phyloP scores from a whole-genome alignment of 2,797 vertebrate genomes.

The Eupleurogrammus muticus region DNA sequence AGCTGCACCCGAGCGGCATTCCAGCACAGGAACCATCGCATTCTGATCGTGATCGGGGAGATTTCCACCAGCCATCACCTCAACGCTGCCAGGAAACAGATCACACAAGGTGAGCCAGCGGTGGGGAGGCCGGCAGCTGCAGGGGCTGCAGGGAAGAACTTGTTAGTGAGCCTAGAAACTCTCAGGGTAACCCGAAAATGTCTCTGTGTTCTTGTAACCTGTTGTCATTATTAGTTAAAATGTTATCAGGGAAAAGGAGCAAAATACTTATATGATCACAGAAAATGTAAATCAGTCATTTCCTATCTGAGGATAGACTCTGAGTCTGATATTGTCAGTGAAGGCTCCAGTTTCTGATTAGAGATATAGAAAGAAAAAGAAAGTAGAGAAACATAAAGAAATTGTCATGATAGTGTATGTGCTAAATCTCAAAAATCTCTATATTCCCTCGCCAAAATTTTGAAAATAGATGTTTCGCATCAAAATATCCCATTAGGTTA shows the following conservation, averaged over 20 bases:
- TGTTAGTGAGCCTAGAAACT: neutral
- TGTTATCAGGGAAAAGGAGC: neutral
- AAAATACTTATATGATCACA: neutral
- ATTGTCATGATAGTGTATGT: neutral
- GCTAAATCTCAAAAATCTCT: neutral
- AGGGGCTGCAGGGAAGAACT: neutral
- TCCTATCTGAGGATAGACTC: neutral
- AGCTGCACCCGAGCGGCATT: slow-evolving; percentile 61
- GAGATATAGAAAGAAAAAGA: no score
- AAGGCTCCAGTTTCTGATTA: neutral
- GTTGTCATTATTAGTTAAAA: neutral
- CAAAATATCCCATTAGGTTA: neutral
- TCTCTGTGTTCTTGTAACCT: neutral
- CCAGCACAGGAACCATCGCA: slow-evolving; percentile 79
- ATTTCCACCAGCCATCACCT: slow-evolving; percentile 87
- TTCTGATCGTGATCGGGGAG: slow-evolving; percentile 91
- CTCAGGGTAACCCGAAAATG: slow-evolving; percentile 4
- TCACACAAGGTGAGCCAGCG: slow-evolving; percentile 86
- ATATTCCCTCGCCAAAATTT: no score
- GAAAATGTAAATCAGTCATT: neutral
- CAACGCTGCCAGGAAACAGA: slow-evolving; percentile 84
- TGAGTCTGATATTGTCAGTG: neutral
- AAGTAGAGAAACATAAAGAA: no score
- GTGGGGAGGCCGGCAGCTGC: neutral
- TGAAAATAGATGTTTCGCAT: no score